Evolutionary conservation across 2,888 invertebrate species (phyloP), one percentile per base, ranked within the genome.

Genomic region (Dasysyrphus tricinctus): DNA sequence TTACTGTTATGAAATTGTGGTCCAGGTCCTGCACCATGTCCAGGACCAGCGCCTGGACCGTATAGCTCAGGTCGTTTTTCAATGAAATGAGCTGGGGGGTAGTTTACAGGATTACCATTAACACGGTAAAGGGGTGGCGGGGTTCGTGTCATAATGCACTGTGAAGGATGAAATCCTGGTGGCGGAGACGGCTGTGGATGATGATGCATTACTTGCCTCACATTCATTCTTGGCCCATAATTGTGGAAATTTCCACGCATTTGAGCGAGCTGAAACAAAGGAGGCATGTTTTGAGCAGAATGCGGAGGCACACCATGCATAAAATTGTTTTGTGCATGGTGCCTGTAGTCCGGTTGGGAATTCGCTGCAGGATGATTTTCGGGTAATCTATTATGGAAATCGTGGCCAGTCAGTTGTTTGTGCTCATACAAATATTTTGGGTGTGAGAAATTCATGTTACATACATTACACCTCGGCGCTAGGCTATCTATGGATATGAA

Each of bases 401-500:
- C 88, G 78, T 90, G 90, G 5, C 89, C 89, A 8, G 89, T 89
- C 0, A 89, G 70, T 24, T 89, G 88, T 51, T 90, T 88, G 79
- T 91, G 91, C 42, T 90, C 90, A 67, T 90, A 90, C 14, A 91
- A 77, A 24, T 88, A 88, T 14, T 89, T 83, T 5, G 88, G 88
- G 63, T 90, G 89, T 0, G 89, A 86, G 65, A 89, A 90, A 51
- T 93, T 93, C 9, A 92, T 92, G 24, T 93, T 91, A 88, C 93
- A 93, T 0, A 92, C 92, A 44, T 89, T 91, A 14, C 93, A 92
- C 7, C 88, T 88, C 19, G 89, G 88, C 5, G 88, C 89, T 44
- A 93, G 89, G 67, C 92, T 92, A 81, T 95, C 95, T 83, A 95
- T 91, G 0, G 95, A 95, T 87, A 95, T 95, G 89, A 95, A 95